Conservation (phyloP, 2,113 vertebrate species). For the Ageneiosus marmoratus region DNA sequence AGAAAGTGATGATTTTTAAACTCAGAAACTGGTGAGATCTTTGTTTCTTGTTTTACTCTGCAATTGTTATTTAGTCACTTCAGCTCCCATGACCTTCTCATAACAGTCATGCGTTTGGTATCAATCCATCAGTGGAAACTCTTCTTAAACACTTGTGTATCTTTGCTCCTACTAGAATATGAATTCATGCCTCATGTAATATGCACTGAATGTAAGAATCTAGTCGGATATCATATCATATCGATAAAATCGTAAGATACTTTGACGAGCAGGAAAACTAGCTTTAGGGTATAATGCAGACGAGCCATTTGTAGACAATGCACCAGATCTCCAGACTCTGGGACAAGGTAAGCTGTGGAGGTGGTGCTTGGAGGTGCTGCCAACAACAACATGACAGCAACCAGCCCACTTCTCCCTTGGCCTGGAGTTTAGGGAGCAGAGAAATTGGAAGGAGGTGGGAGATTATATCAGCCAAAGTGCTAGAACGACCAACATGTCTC, state of each 20-base stretch:
- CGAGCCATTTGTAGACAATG: neutral
- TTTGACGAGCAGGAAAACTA: slow-evolving; percentile 18
- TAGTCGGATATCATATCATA: neutral
- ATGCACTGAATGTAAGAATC: neutral
- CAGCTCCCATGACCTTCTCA: neutral
- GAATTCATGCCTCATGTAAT: neutral
- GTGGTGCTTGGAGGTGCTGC: slow-evolving; percentile 44
- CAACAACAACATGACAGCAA: slow-evolving; percentile 47
- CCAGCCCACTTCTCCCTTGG: slow-evolving; percentile 36
- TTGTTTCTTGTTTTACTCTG: neutral
- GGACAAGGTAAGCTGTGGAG: slow-evolving; percentile 48
- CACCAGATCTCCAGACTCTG: slow-evolving; percentile 10
- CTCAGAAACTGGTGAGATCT: too few relatives aligned
- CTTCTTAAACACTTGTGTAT: neutral
- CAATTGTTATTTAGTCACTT: neutral
- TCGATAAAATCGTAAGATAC: neutral
- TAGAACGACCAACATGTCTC: slow-evolving; percentile 37
- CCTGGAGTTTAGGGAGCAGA: slow-evolving; percentile 36
- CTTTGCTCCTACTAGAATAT: neutral
- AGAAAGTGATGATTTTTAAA: too few relatives aligned
- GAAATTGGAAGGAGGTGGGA: slow-evolving; percentile 44
- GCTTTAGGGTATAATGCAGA: neutral
- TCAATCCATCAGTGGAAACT: neutral
- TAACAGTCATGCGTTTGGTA: neutral
- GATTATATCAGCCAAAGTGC: slow-evolving; percentile 49